A percentile compares a stretch with the other conserved stretches of the same genome.
These are phyloP conservation scores for Diphyllodes magnificus DNA, from an alignment of 2,113 vertebrate species.

Conservation along the genomic window DNA sequence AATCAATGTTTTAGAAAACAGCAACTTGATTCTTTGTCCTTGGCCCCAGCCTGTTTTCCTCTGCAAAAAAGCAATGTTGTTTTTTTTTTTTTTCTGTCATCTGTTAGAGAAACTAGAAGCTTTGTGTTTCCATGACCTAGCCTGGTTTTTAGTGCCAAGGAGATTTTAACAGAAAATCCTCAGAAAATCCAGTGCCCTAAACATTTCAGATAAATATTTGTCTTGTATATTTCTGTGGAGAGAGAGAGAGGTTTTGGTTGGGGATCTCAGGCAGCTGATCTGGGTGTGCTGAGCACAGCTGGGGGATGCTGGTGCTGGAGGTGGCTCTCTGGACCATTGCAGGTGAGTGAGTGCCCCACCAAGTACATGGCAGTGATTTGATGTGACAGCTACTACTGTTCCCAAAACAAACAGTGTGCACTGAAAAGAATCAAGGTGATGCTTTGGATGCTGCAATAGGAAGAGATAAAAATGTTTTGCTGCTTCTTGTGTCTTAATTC, in stretches of 20 bases:
- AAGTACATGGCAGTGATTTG: neutral
- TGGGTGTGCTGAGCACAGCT: neutral
- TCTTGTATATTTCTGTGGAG: neutral
- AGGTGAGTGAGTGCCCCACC: neutral
- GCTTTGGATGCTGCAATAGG: neutral
- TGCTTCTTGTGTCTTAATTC: neutral
- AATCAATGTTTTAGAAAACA: conserved; percentile 30
- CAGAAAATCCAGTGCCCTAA: neutral
- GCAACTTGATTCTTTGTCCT: neutral
- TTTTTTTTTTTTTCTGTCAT: neutral
- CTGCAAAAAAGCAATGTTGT: neutral
- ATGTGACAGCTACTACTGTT: neutral
- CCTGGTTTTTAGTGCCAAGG: neutral
- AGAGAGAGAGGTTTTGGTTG: neutral
- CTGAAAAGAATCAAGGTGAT: neutral
- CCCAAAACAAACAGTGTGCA: neutral
- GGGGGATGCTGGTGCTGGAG: neutral
- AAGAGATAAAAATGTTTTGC: neutral
- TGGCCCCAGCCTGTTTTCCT: neutral
- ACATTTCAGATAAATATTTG: neutral
- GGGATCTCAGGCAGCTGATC: neutral
- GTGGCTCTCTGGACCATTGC: neutral
- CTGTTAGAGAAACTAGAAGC: neutral
- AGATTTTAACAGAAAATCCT: neutral
- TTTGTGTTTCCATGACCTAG: neutral